phyloP scores from a whole-genome alignment of 2,888 invertebrate species.

The Pyrgus malvae region DNA sequence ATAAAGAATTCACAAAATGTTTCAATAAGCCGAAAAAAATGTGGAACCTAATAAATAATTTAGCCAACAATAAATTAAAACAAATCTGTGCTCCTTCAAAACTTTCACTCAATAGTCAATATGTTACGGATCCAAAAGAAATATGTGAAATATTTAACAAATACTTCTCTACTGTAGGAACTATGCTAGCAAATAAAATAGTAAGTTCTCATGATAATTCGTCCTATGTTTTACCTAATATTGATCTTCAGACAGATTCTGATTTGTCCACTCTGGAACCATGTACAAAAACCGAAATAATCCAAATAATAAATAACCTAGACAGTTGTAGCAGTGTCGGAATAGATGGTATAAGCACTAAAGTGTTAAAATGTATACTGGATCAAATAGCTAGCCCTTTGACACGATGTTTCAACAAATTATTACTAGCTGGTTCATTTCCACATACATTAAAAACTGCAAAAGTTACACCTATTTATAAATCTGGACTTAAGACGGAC shows the following conservation, averaged over 20 bases:
- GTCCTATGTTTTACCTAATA: neutral
- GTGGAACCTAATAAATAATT: neutral
- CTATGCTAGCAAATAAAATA: neutral
- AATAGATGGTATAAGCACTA: neutral
- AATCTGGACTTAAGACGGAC: neutral
- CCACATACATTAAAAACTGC: neutral
- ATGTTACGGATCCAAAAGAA: neutral
- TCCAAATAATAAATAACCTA: neutral
- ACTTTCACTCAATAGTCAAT: neutral
- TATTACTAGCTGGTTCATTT: neutral
- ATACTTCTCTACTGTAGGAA: slow-evolving; percentile 9
- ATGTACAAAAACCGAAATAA: neutral
- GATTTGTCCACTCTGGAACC: neutral
- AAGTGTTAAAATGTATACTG: neutral
- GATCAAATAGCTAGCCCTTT: neutral
- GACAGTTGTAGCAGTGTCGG: neutral
- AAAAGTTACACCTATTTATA: neutral
- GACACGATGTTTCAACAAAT: neutral
- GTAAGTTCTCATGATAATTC: neutral
- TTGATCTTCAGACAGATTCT: neutral
- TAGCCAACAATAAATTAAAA: slow-evolving; percentile 6
- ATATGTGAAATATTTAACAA: slow-evolving; percentile 13
- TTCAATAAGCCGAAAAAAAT: slow-evolving; percentile 7
- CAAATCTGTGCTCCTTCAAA: slow-evolving; percentile 1
- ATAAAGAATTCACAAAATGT: neutral